Percentiles rank a stretch among this genome's conserved stretches.
Evolutionary conservation across 2,888 invertebrate species (phyloP).

Genomic region (Hirtodrosophila duncani): DNA sequence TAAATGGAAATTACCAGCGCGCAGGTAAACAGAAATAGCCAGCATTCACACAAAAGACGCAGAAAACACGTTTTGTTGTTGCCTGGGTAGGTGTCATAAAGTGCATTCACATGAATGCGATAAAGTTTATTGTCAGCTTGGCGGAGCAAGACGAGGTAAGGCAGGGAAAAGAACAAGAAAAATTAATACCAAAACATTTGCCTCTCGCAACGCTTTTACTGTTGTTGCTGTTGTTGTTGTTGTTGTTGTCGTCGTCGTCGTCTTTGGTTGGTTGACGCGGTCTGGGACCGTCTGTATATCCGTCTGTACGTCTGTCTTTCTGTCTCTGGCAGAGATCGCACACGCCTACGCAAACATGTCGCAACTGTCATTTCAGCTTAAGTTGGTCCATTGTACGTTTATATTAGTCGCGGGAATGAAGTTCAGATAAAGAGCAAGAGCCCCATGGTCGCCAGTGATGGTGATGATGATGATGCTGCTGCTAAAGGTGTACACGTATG

Average conservation of each 20-base stretch:
- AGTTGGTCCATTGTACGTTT: slow-evolving; percentile 77
- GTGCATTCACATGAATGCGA: slow-evolving; percentile 72
- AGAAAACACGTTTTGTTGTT: slow-evolving; percentile 26
- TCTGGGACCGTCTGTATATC: slow-evolving; percentile 13
- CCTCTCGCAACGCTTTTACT: slow-evolving; percentile 32
- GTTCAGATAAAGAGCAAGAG: slow-evolving; percentile 39
- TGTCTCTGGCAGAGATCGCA: slow-evolving; percentile 64
- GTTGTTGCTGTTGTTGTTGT: slow-evolving; percentile 26
- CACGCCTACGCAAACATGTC: slow-evolving; percentile 76
- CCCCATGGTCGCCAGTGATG: slow-evolving; percentile 27
- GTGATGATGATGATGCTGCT: slow-evolving; percentile 32
- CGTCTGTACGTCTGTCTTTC: slow-evolving; percentile 23
- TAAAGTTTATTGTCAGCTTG: slow-evolving; percentile 73
- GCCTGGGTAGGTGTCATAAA: slow-evolving; percentile 67
- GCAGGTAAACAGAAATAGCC: slow-evolving; percentile 21
- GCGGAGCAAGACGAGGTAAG: slow-evolving; percentile 20
- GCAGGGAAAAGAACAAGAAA: slow-evolving; percentile 49
- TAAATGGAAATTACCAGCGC: slow-evolving; percentile 19
- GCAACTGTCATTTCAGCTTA: slow-evolving; percentile 77
- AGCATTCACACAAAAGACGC: slow-evolving; percentile 6
- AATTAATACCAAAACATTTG: slow-evolving; percentile 70
- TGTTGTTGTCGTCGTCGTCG: slow-evolving; percentile 33
- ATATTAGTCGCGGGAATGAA: slow-evolving; percentile 73
- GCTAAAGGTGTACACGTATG: slow-evolving; percentile 38
- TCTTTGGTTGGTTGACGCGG: slow-evolving; percentile 5